Evolutionary conservation across 2,113 vertebrate genomes (phyloP), one percentile per base, ranked within the genome.

Genomic region (Nycticorax nycticorax): DNA sequence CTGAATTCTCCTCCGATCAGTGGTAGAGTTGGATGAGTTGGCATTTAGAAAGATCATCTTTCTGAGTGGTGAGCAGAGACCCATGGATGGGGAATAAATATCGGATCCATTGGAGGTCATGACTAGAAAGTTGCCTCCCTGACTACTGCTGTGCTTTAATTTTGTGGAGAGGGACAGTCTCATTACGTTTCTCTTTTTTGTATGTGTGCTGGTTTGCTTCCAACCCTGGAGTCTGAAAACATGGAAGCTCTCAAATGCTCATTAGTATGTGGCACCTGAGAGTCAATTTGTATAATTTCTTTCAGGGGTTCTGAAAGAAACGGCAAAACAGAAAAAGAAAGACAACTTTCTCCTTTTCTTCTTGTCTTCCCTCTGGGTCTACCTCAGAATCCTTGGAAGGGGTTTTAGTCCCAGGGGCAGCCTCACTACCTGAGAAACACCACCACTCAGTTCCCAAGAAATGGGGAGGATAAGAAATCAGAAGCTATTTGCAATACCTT

Each of bases 11-110:
- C 43, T 92, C 81, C 0, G 0, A 67, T 85, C 89, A 79, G 80
- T 35, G n/a, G 47, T 16, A 85, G 77, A 88, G 84, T 60, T 92
- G 85, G 83, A 88, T 90, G 79, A 94, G 72, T n/a, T 92, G 95
- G 89, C 74, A 76, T 89, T 93, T 79, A 73, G 81, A 83, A 85
- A 94, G 66, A 96, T 95, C 81, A 71, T 88, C 77, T 85, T 96
- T 80, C 78, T 93, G 53, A 80, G 57, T 66, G 63, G 57, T 83
- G 60, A 93, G 87, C 63, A 60, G 71, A 95, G 84, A 74, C 45
- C 74, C 7, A 5, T n/a, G 63, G 81, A 94, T 91, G 35, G 27
- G 27, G 79, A 92, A 93, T 91, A 91, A 93, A 50, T 80, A 63
- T 7, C 78, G 84, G 73, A 74, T 76, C 59, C 1, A 1, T 66